These are phyloP conservation scores for Caiman crocodilus DNA, from an alignment of 2,797 vertebrate genomes.

Conservation along the genomic window DNA sequence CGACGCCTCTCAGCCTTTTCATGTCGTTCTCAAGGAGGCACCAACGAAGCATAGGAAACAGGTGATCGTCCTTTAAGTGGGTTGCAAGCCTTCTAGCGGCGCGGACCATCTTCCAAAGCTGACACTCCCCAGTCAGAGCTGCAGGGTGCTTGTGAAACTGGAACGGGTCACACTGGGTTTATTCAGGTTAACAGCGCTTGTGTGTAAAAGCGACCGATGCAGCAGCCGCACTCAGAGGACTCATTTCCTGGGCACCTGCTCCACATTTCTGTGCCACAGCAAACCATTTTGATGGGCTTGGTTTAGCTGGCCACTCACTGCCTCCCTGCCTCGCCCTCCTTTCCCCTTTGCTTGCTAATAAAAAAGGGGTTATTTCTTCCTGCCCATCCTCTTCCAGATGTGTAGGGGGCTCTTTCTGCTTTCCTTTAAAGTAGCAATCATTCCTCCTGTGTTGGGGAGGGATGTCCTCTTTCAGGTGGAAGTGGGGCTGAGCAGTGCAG, in stretches of 20 bases:
- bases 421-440: not conserved
- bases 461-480: not conserved
- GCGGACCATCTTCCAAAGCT: not conserved
- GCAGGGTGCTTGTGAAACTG: not conserved
- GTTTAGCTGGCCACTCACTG: not conserved
- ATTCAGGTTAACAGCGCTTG: not conserved
- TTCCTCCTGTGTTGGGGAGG: not conserved
- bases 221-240: not conserved
- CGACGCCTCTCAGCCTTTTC: not conserved
- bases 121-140: not conserved
- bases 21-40: not conserved
- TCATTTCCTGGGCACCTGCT: not conserved
- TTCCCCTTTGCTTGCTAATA: not conserved
- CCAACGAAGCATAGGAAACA: rapidly evolving
- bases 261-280: not conserved
- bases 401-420: not conserved
- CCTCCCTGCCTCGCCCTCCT: not conserved
- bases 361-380: not conserved
- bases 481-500: not conserved
- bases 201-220: not conserved
- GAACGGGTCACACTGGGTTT: not conserved
- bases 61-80: not conserved
- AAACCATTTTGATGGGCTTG: not conserved
- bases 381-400: not conserved
- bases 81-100: not conserved